Evolutionary conservation across 1,140 invertebrate genomes (phyloP), one percentile per base, ranked within the genome.

Genomic region (Drosophila kikkawai): DNA sequence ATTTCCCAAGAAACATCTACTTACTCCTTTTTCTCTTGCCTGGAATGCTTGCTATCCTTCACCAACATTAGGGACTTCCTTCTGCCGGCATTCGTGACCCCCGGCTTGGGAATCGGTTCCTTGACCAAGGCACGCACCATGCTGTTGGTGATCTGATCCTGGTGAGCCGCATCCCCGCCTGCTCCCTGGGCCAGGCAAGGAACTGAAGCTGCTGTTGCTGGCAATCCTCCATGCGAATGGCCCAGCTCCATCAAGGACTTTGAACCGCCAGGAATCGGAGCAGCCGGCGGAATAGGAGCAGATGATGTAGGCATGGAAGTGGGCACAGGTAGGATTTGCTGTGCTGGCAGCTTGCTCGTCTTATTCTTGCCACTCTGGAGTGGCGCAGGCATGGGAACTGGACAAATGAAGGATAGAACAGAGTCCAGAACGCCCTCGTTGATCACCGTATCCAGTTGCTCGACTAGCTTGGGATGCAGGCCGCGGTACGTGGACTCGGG

Each of bases 341-440:
- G 53, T 4, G 59, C 68, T 39, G 67, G 64, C 12, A 61, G 17
- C 29, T 56, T 71, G 29, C 82, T 90, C 12, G 45, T 34, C 34
- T 90, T 39, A 4, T 34, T 26, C 69, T 64, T 34, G 41, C 32
- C 64, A 17, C 55, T 17, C 5, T 63, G 17, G 7, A 82, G 53
- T 3, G 76, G 44, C 0, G 55, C 37, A 4, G 91, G 91, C 39
- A 88, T 37, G 2, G 74, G 80, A 8, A 91, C 74, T 9, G 91
- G 91, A 44, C 92, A 93, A 13, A 96, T 94, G 70, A 96, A 96
- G 1, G 96, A 95, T 11, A 97, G 86, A 63, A 97, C 95, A 0
- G 96, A 97, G 92, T 97, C 96, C 22, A 97, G 92, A 63, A 97
- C 94, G 26, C 96, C 96, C 93, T 97, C 96, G 51, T 96, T 95